phyloP scores from a whole-genome alignment of 2,113 vertebrate genomes.

The Synodontis membranacea region DNA sequence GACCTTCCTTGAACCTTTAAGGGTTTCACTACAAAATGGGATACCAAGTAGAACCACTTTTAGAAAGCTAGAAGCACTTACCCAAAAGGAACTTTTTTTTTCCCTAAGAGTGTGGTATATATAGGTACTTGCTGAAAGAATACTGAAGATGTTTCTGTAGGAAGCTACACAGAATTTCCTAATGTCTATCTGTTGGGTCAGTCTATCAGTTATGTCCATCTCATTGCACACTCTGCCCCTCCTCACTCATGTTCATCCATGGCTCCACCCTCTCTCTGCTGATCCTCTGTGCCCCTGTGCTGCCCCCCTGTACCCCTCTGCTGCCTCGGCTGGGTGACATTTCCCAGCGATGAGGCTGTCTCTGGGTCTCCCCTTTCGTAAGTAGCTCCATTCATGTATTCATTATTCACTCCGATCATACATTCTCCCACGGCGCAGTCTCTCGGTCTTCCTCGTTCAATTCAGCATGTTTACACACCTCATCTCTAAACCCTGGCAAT shows the following conservation, averaged over 20 bases:
- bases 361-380: constrained; percentile 65
- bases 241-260: constrained; percentile 27
- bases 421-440: constrained; percentile 32
- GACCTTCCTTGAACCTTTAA: neutral
- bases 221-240: constrained; percentile 39
- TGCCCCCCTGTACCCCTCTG: constrained; percentile 48
- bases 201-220: constrained; percentile 16
- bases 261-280: constrained; percentile 35
- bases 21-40: neutral
- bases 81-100: neutral
- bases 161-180: too few species aligned
- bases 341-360: constrained; percentile 60
- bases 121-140: neutral
- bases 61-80: neutral
- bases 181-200: neutral
- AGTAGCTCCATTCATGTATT: constrained; percentile 57
- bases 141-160: neutral
- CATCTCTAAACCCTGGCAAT: constrained; percentile 1
- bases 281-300: neutral
- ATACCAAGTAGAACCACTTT: neutral
- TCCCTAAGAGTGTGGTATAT: neutral
- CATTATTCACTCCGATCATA: constrained; percentile 13
- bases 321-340: constrained; percentile 60
- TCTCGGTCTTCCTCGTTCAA: neutral
- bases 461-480: neutral